Conservation (phyloP, 2,797 vertebrate genomes). For the Falco peregrinus region DNA sequence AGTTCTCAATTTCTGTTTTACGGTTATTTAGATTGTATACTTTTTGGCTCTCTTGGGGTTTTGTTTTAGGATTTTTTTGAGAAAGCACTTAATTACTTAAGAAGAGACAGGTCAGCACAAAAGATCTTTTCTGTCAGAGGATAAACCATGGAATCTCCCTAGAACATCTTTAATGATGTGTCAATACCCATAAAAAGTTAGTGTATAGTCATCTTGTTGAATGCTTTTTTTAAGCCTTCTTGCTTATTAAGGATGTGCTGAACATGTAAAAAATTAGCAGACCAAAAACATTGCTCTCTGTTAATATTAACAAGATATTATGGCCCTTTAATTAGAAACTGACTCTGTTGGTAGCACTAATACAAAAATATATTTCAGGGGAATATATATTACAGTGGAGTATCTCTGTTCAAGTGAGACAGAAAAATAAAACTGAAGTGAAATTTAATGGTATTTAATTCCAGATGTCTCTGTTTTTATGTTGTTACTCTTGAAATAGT, state of each 20-base stretch:
- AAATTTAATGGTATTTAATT: slow-evolving; percentile 49
- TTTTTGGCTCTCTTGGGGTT: background rate
- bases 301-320: slow-evolving; percentile 43
- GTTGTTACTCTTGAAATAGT: slow-evolving; percentile 61
- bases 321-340: slow-evolving; percentile 52
- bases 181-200: background rate
- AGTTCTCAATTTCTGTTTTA: background rate
- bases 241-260: background rate
- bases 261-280: slow-evolving; percentile 24
- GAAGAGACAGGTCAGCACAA: background rate
- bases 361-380: slow-evolving; percentile 33
- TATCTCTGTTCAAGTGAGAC: slow-evolving; percentile 36
- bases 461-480: slow-evolving; percentile 54
- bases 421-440: slow-evolving; percentile 48
- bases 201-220: background rate
- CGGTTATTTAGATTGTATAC: background rate
- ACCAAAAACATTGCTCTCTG: background rate
- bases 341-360: slow-evolving; percentile 21
- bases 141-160: background rate
- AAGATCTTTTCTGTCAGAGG: background rate
- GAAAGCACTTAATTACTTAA: background rate
- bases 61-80: background rate
- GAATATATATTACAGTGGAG: background rate
- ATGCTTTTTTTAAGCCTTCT: background rate
- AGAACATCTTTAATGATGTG: background rate